Base-by-base conservation (phyloP, 2,888 invertebrate genomes). In the Drosophila antonietae region DNA sequence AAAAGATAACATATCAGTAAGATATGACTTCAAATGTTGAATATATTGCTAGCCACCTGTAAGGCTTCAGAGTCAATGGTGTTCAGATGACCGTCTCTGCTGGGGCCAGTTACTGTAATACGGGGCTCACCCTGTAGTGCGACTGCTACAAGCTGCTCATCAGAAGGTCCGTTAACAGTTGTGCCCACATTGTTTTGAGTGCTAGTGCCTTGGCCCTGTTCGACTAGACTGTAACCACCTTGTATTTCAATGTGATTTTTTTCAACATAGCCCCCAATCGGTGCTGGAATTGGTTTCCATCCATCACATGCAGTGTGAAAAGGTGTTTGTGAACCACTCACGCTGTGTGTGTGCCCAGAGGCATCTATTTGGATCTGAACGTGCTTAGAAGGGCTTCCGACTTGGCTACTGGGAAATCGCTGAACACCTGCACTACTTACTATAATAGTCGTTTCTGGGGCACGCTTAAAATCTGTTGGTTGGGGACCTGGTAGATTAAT, bases 201-300 rank as follows among this genome's bases (percentile, higher is more conserved):
- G 3, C 65, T 73, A 8, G 70, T 63, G 35, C 49, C 39, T 7
- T 67, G 69, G 5, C 81, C 87, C 58, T 89, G 89, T 8, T 81
- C 55, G 6, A 92, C 91, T 12, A 90, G 84, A 41, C 89, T 91
- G 59, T 92, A 92, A 28, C 91, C 92, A 0, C 90, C 81, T 67
- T 92, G 92, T 0, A 90, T 90, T 28, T 92, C 91, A 33, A 92
- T 91, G 37, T 89, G 87, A 46, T 91, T 91, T 41, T 91, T 83
- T 63, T 91, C 91, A 12, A 91, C 78, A 55, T 88, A 89, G 33
- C 89, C 73, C 0, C 92, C 92, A 7, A 83, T 91, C 1, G 96
- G 94, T 1, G 96, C 96, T 10, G 96, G 95, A 69, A 97, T 97
- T 23, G 97, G 97, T 89, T 95, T 96, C 97, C 97, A 97, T 33